Base-by-base conservation (phyloP, 2,888 invertebrate genomes). In the Cryptus armator region DNA sequence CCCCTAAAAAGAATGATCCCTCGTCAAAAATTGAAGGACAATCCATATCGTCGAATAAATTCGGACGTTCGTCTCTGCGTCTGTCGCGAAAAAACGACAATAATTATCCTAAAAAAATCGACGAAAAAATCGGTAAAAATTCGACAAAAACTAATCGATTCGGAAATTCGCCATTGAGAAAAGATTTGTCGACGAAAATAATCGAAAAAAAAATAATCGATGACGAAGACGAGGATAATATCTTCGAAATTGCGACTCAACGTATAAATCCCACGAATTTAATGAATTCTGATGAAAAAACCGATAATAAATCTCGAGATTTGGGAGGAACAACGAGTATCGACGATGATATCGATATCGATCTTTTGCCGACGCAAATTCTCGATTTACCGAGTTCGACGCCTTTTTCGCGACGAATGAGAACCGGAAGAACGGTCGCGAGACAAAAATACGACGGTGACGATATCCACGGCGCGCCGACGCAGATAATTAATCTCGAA, bases 361-460 rank as follows among this genome's bases (percentile, higher is more conserved):
- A 85, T 46, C 85, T 85, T 10, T 19, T 85, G 67, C 85, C 82
- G 16, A 82, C 82, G n/a, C 85, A 82, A 37, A 29, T 82, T 1
- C 75, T 81, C 51, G 48, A 79, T 12, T 70, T 71, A 10, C 44
- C 79, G 24, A 85, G 76, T 43, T 82, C 85, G 9, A 79, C 85
- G 24, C 82, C 85, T 4, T 24, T 76, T 19, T 19, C 37, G 4
- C 44, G 43, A 64, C 5, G 6, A 2, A 14, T 19, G 37, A 10
- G 14, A 9, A 7, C 48, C 12, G 14, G 24, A 53, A 48, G 46
- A 62, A 51, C 29, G 10, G 19, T 14, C 5, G 16, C 16, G 3
- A 10, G n/a, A 7, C 3, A 7, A 9, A 44, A 56, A 10, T 12
- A n/a, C 10, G 16, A n/a, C 29, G 62, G 48, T 14, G 59, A 78